A percentile compares a stretch with the other conserved stretches of the same genome.
phyloP scores from a whole-genome alignment of 1,140 invertebrate genomes.

The Brachionus plicatilis region DNA sequence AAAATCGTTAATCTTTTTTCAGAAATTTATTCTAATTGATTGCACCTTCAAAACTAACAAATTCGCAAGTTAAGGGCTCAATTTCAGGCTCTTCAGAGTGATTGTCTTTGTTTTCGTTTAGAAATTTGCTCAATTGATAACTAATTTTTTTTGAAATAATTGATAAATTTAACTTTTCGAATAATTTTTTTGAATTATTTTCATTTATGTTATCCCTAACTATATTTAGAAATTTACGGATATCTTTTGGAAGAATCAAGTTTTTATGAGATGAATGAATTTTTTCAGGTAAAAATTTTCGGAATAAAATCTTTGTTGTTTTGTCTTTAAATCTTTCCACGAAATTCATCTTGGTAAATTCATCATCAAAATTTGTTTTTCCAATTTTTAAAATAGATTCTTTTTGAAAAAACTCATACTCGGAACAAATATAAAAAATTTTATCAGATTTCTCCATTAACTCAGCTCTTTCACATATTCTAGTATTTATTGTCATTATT shows the following conservation, averaged over 20 bases:
- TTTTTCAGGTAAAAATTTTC: background rate
- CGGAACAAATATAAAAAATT: background rate
- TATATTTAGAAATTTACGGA: background rate
- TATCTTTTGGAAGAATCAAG: background rate
- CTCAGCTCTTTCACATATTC: background rate
- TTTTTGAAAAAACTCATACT: background rate
- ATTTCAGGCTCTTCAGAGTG: too few relatives aligned
- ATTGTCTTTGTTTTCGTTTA: too few relatives aligned
- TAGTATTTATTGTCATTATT: background rate
- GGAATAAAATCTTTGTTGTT: background rate
- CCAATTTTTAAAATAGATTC: background rate
- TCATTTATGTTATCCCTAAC: too few relatives aligned
- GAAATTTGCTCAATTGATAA: too few relatives aligned
- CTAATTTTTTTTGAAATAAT: too few relatives aligned
- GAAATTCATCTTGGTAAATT: background rate
- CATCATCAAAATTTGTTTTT: background rate
- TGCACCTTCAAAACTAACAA: too few relatives aligned
- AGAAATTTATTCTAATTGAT: too few relatives aligned
- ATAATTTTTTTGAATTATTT: too few relatives aligned
- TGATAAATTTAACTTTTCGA: too few relatives aligned
- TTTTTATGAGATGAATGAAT: background rate
- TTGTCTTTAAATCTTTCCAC: background rate
- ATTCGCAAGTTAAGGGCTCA: too few relatives aligned
- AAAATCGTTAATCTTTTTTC: too few relatives aligned
- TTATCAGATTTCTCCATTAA: background rate